A percentile compares a stretch with the other conserved stretches of the same genome.
Evolutionary conservation across 2,113 vertebrate species (phyloP).

Genomic region (Panthera tigris): DNA sequence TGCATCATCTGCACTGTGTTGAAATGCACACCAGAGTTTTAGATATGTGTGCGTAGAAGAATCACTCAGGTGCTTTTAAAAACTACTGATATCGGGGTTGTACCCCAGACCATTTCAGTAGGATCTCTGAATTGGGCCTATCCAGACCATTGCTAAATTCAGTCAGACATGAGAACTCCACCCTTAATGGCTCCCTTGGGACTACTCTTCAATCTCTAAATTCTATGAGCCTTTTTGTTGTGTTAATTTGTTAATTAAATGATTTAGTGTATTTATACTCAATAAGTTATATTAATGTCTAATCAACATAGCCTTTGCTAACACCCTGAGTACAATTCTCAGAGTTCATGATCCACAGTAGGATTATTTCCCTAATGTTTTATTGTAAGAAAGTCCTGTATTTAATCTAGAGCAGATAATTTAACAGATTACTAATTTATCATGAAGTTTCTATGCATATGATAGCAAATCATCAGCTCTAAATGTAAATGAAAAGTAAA

Average conservation of each 20-base stretch:
- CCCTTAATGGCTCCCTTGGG: background rate
- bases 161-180: background rate
- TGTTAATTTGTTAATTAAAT: background rate
- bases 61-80: background rate
- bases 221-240: background rate
- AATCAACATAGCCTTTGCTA: background rate
- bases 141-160: background rate
- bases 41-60: background rate
- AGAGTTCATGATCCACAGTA: background rate
- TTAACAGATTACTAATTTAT: background rate
- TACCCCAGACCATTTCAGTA: background rate
- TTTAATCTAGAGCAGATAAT: background rate
- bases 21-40: background rate
- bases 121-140: background rate
- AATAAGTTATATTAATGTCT: background rate
- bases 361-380: background rate
- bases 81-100: background rate
- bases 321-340: background rate
- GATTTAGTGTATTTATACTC: background rate
- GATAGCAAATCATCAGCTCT: background rate
- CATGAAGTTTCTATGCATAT: background rate
- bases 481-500: background rate
- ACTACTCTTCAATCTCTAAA: background rate
- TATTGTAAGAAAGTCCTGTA: background rate
- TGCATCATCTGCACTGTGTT: background rate